These are phyloP conservation scores for Cryptoprocta ferox DNA, from an alignment of 2,797 vertebrate genomes.

Conservation along the genomic window DNA sequence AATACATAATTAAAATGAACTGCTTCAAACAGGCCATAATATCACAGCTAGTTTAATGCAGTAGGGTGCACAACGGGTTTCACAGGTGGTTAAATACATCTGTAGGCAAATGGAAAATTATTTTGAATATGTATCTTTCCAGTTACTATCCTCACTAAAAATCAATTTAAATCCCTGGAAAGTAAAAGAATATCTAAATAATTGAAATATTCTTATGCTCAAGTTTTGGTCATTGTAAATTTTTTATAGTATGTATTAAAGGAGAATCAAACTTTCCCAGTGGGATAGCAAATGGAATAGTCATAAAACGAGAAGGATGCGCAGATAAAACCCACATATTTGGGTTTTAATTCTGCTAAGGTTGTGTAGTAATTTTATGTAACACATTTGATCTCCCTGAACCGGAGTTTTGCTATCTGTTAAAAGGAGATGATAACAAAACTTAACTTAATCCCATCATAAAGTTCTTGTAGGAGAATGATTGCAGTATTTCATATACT, in stretches of 20 bases:
- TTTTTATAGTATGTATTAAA: not conserved
- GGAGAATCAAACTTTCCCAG: not conserved
- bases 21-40: not conserved
- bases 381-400: not conserved
- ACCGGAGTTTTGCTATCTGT: not conserved
- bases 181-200: not conserved
- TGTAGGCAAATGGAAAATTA: not conserved
- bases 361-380: not conserved
- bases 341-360: not conserved
- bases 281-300: not conserved
- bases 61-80: not conserved
- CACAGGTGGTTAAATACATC: not conserved
- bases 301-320: not conserved
- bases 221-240: not conserved
- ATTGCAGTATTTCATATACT: not conserved
- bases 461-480: not conserved
- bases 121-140: not conserved
- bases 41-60: not conserved
- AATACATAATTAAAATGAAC: not conserved
- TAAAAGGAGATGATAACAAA: not conserved
- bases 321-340: not conserved
- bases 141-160: not conserved
- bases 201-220: not conserved
- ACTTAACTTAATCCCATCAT: not conserved
- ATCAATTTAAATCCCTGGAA: not conserved